Conservation (phyloP, 2,113 vertebrate species). For the Mus pahari region DNA sequence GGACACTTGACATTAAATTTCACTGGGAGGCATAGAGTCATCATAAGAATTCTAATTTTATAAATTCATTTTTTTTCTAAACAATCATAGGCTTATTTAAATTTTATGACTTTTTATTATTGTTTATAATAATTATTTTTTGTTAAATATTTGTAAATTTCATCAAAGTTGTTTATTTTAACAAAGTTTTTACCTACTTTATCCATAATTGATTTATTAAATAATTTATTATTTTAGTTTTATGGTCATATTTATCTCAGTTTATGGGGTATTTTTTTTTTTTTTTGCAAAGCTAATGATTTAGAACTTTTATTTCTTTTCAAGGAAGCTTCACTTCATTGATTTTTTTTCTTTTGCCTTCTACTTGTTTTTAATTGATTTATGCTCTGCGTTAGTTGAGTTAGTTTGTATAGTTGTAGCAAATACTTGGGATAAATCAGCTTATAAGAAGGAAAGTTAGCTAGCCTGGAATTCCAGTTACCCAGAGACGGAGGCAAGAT, state of each 20-base stretch:
- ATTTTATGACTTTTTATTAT: neutral
- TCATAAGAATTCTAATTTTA: neutral
- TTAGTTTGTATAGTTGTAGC: neutral
- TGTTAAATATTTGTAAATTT: neutral
- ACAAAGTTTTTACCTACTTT: neutral
- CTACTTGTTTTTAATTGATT: neutral
- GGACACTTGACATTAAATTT: neutral
- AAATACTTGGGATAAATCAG: neutral
- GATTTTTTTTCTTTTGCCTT: neutral
- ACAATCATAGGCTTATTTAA: neutral
- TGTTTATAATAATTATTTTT: neutral
- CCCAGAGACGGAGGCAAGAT: neutral
- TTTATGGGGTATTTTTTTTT: neutral
- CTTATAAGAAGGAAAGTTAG: neutral
- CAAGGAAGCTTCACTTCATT: neutral
- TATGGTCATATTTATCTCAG: neutral
- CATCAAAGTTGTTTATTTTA: neutral
- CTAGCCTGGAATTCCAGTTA: neutral
- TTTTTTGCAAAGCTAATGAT: neutral
- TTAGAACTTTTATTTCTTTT: conserved; percentile 27
- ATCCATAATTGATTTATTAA: neutral
- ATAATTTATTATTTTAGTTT: neutral
- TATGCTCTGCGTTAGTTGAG: neutral
- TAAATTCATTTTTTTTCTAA: neutral
- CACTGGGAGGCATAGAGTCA: neutral